Conservation (phyloP, 2,113 vertebrate species). For the Tauraco erythrolophus region DNA sequence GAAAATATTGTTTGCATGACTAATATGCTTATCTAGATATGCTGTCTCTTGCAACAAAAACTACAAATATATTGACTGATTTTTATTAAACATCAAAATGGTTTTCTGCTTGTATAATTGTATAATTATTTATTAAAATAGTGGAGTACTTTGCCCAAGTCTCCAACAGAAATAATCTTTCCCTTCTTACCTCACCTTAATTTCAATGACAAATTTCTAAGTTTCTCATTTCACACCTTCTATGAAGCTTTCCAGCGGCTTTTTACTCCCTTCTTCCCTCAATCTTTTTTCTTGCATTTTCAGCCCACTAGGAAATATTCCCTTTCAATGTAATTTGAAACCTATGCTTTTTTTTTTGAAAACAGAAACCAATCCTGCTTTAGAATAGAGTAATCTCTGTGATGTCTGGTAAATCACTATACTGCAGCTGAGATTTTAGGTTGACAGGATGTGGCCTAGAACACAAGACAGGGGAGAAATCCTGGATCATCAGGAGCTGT, state of each 20-base stretch:
- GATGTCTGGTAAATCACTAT: neutral
- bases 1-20: constrained; percentile 8
- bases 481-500: neutral
- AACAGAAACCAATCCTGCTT: neutral
- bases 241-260: neutral
- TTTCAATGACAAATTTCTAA: neutral
- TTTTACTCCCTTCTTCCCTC: fast-evolving
- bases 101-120: neutral
- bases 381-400: neutral
- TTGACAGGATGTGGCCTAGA: neutral
- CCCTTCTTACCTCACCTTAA: neutral
- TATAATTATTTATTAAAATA: neutral
- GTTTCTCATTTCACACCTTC: neutral
- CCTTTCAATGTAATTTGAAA: neutral
- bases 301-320: neutral
- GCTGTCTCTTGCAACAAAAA: neutral
- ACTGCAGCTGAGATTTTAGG: neutral
- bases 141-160: neutral
- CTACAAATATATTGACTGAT: neutral
- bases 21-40: neutral
- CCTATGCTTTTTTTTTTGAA: neutral
- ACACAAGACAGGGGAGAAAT: neutral
- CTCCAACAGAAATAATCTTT: neutral
- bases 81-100: neutral
- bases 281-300: neutral